Conservation (phyloP, 2,797 vertebrate species). For the Acrossocheilus wenchowensis region DNA sequence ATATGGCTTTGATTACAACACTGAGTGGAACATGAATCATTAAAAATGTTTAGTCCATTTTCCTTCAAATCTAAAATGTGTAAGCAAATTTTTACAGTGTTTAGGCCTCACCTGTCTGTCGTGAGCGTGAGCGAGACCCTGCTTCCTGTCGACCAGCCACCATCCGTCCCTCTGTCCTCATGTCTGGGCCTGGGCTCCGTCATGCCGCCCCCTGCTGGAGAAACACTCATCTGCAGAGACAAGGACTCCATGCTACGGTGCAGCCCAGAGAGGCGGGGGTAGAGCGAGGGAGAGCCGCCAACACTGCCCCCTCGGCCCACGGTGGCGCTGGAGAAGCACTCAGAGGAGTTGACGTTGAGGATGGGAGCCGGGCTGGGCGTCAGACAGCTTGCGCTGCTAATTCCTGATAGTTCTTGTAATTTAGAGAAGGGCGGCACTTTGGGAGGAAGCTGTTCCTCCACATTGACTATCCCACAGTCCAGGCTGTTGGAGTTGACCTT, state of each 20-base stretch:
- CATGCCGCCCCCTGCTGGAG: slow-evolving; percentile 66
- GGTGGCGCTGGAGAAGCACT: slow-evolving; percentile 85
- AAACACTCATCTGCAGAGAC: slow-evolving; percentile 90
- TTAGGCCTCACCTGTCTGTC: slow-evolving; percentile 81
- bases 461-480: slow-evolving; percentile 76
- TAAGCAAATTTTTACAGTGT: neutral
- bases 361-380: slow-evolving; percentile 91
- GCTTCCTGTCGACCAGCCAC: slow-evolving; percentile 84
- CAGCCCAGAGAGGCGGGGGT: slow-evolving; percentile 88
- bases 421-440: slow-evolving; percentile 82
- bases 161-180: slow-evolving; percentile 78
- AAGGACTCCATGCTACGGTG: slow-evolving; percentile 96
- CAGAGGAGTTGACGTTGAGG: slow-evolving; percentile 91
- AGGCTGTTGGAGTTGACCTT: slow-evolving; percentile 91
- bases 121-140: slow-evolving; percentile 76
- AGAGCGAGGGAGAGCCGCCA: slow-evolving; percentile 80
- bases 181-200: slow-evolving; percentile 66
- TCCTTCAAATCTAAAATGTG: neutral
- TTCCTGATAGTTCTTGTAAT: slow-evolving; percentile 80
- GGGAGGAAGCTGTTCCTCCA: slow-evolving; percentile 72
- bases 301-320: slow-evolving; percentile 66
- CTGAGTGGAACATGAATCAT: neutral
- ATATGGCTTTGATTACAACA: neutral
- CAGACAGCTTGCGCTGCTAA: slow-evolving; percentile 73
- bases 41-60: neutral